phyloP scores from a whole-genome alignment of 1,140 invertebrate genomes.

The Ooceraea biroi region DNA sequence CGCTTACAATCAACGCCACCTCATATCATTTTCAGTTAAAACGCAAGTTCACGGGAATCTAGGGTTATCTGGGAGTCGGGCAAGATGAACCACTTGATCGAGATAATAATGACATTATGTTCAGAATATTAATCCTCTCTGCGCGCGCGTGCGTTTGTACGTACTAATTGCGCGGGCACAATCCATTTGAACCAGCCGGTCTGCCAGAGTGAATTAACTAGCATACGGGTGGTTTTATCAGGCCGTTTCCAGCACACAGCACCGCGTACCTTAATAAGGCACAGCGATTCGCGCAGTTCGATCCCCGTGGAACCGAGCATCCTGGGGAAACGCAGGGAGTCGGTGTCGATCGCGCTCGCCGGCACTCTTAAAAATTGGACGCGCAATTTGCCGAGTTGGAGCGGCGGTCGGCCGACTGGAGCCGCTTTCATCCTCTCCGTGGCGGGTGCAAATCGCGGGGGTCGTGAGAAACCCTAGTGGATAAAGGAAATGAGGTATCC shows the following conservation, averaged over 20 bases:
- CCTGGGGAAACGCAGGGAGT: slow-evolving; percentile 9
- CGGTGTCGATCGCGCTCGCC: slow-evolving; percentile 33
- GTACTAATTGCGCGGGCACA: slow-evolving; percentile 14
- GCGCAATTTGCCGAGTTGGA: slow-evolving; percentile 65
- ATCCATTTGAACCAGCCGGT: background rate
- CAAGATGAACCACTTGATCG: background rate
- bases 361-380: slow-evolving; percentile 52
- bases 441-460: slow-evolving; percentile 53
- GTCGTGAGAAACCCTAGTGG: slow-evolving; percentile 69
- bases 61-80: background rate
- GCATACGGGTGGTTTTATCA: slow-evolving; percentile 36
- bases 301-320: slow-evolving; percentile 47
- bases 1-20: background rate
- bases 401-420: background rate
- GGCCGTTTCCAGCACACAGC: slow-evolving; percentile 5
- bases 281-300: slow-evolving; percentile 8
- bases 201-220: background rate
- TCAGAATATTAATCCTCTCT: background rate
- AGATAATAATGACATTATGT: background rate
- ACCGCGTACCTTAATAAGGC: slow-evolving; percentile 9
- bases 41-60: background rate
- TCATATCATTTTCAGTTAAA: background rate
- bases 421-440: slow-evolving; percentile 27
- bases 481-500: slow-evolving; percentile 77
- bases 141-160: background rate